phyloP scores from a whole-genome alignment of 2,113 vertebrate genomes.

The Neodon shergylaensis region DNA sequence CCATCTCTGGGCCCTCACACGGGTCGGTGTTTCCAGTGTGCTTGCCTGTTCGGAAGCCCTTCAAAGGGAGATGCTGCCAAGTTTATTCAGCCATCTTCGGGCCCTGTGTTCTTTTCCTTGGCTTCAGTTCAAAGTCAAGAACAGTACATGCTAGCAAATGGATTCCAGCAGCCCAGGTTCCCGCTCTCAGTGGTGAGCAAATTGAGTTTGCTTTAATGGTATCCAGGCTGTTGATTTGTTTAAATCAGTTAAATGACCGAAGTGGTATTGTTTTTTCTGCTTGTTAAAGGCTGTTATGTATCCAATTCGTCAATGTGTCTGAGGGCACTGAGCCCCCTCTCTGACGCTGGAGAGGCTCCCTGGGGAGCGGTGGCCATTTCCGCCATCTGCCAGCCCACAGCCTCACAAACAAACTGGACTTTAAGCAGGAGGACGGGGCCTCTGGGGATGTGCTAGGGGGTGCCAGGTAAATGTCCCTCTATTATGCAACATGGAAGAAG shows the following conservation, averaged over 20 bases:
- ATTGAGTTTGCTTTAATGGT: constrained; percentile 71
- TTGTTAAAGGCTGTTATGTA: constrained; percentile 48
- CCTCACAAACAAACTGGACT: background rate
- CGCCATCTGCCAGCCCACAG: background rate
- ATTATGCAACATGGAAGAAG: accelerated
- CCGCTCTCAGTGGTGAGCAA: constrained; percentile 57
- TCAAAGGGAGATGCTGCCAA: background rate
- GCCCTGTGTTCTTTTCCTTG: constrained; percentile 3
- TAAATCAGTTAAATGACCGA: constrained; percentile 70
- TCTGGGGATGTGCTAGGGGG: background rate
- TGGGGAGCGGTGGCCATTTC: background rate
- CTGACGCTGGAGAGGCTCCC: background rate
- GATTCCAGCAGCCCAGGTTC: constrained; percentile 8
- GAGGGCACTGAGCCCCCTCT: background rate
- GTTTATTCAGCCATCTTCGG: background rate
- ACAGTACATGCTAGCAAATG: constrained; percentile 31
- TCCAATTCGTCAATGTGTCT: constrained; percentile 56
- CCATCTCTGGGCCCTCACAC: accelerated
- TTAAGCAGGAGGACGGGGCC: background rate
- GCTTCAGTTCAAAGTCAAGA: constrained; percentile 44
- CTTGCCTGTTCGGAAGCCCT: background rate
- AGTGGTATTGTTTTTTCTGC: constrained; percentile 64
- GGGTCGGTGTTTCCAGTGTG: background rate
- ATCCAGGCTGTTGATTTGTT: constrained; percentile 73
- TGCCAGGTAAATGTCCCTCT: accelerated